Evolutionary conservation across 2,113 vertebrate genomes (phyloP).

Genomic region (Dolichallabes microphthalmus): DNA sequence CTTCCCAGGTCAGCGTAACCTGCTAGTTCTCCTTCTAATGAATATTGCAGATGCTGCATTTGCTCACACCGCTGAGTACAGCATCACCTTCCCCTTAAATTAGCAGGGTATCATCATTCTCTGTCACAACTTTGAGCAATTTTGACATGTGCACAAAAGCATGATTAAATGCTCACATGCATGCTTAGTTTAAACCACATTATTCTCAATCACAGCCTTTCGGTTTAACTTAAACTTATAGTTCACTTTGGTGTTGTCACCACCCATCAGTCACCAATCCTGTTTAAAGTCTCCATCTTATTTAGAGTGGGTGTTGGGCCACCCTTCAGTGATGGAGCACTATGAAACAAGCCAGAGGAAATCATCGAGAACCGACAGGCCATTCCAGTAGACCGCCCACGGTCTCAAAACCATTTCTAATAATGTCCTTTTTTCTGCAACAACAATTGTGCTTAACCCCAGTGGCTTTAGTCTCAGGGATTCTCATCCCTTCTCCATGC

Average conservation of each 20-base stretch:
- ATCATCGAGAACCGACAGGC: constrained; percentile 65
- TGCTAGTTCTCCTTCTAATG: constrained; percentile 58
- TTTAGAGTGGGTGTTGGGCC: constrained; percentile 17
- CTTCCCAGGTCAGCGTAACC: constrained; percentile 61
- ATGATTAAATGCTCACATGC: constrained; percentile 26
- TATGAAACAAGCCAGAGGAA: constrained; percentile 55
- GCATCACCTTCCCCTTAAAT: constrained; percentile 38
- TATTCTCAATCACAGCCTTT: constrained; percentile 23
- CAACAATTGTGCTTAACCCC: constrained; percentile 77
- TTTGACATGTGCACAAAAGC: constrained; percentile 17
- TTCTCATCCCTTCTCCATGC: constrained; percentile 67
- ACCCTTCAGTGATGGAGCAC: constrained; percentile 41
- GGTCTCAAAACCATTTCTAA: constrained; percentile 75
- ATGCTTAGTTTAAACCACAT: constrained; percentile 17
- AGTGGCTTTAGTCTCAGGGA: constrained; percentile 70
- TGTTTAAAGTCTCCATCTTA: background rate
- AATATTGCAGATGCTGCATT: constrained; percentile 37
- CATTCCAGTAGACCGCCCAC: constrained; percentile 68
- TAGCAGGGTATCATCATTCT: constrained; percentile 40
- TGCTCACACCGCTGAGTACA: constrained; percentile 27
- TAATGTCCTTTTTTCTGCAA: constrained; percentile 72
- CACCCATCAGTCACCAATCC: background rate
- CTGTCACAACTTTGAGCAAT: constrained; percentile 10
- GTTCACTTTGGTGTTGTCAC: background rate
- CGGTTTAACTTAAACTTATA: constrained; percentile 10